Evolutionary conservation across 2,888 invertebrate species (phyloP), one percentile per base, ranked within the genome.

Genomic region (Malthinus seriepunctatus): DNA sequence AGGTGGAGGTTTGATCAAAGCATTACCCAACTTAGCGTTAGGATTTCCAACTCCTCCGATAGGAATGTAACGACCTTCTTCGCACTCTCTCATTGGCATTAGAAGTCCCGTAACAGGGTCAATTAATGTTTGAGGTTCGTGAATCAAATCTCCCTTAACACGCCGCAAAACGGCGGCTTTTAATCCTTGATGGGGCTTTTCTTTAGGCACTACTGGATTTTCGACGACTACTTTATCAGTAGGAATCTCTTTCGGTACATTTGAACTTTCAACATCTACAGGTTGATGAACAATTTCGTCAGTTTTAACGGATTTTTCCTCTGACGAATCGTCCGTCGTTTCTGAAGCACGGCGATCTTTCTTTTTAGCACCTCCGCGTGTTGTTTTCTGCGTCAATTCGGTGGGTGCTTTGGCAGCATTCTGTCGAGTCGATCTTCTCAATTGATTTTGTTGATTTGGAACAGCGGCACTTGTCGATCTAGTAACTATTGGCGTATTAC

Each of bases 21-120:
- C 32, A 35, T 23, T 47, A 12, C 32, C 10, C n/a, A 60, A 50
- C 39, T 63, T 54, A 50, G 35, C 45, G 56, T 32, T 63, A 59
- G 33, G 62, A 12, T 15, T 53, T 52, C 50, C 70, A 9, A 56
- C 47, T 8, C 53, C 55, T 3, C 81, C 80, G 15, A 86, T 80
- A 1, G 87, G 86, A 56, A 87, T 83, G 71, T 87, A 87, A 66
- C 85, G 84, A 8, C 86, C 86, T 71, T 89, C 89, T 70, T 88
- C 89, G 46, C 86, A 86, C 67, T 88, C 88, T 69, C 86, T 81
- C 84, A 88, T 85, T 0, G 87, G 86, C 55, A 86, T 87, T 32
- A 90, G 78, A 66, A 88, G 79, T 1, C 90, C 90, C 0, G 89
- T 90, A 0, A 89, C 88, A 0, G 90, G 89, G 77, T 90, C 90